Percentiles rank a stretch among this genome's conserved stretches.
Evolutionary conservation across 2,888 invertebrate genomes (phyloP).

Genomic region (Tortricodes alternella): DNA sequence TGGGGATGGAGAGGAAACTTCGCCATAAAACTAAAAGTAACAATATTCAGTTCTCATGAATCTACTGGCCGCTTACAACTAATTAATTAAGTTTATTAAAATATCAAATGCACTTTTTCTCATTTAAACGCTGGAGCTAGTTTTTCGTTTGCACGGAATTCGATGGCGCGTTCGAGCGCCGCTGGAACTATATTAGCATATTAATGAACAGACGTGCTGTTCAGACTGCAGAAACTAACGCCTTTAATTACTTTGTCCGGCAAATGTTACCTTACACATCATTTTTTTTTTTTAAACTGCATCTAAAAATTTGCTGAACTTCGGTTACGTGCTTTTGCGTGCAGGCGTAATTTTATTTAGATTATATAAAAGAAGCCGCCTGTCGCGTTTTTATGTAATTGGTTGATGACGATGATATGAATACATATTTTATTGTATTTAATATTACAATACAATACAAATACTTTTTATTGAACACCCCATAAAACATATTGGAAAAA

Average conservation of each 20-base stretch:
- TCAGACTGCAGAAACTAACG: conserved; percentile 24
- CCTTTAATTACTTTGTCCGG: conserved; percentile 29
- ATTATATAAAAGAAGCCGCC: background rate
- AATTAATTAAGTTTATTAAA: conserved; percentile 14
- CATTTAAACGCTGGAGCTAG: background rate
- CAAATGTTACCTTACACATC: conserved; percentile 28
- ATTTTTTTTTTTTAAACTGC: conserved; percentile 10
- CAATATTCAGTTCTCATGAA: too few relatives aligned
- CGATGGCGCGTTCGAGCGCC: conserved; percentile 27
- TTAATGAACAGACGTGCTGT: conserved; percentile 35
- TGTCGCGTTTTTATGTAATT: background rate
- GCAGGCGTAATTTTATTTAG: background rate
- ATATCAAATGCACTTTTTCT: conserved; percentile 17
- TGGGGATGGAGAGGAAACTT: too few relatives aligned
- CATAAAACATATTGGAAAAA: too few relatives aligned
- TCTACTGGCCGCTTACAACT: background rate
- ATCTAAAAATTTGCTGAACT: background rate
- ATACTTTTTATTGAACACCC: too few relatives aligned
- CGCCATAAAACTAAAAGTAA: too few relatives aligned
- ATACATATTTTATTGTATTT: too few relatives aligned
- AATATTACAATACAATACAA: too few relatives aligned
- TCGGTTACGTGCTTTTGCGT: background rate
- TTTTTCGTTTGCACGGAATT: conserved; percentile 23
- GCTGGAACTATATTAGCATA: conserved; percentile 36
- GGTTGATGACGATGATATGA: too few relatives aligned